Conservation (phyloP, 2,888 invertebrate species). For the Cantharis lateralis region DNA sequence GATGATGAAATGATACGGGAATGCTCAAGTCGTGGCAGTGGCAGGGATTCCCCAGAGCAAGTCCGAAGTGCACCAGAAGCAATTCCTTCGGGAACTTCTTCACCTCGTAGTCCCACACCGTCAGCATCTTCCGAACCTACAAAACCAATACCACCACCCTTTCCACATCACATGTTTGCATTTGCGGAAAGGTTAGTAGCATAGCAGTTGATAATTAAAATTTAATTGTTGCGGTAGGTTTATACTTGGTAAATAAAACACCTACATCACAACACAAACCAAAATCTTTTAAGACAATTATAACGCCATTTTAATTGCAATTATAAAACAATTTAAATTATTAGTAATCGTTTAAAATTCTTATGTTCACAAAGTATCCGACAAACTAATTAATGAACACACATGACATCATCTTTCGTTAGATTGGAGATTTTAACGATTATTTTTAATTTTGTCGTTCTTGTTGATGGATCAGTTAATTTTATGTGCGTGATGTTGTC, state of each 20-base stretch:
- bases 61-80: slow-evolving; percentile 41
- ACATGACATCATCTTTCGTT: slow-evolving; percentile 48
- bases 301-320: slow-evolving; percentile 9
- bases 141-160: slow-evolving; percentile 63
- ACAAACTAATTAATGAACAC: slow-evolving; percentile 46
- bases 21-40: slow-evolving; percentile 52
- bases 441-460: slow-evolving; percentile 32
- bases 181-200: slow-evolving; percentile 61
- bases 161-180: slow-evolving; percentile 71
- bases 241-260: background rate
- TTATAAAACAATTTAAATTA: slow-evolving; percentile 19
- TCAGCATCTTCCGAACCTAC: slow-evolving; percentile 65
- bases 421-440: slow-evolving; percentile 45
- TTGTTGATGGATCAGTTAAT: slow-evolving; percentile 46
- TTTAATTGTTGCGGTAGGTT: background rate
- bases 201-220: background rate
- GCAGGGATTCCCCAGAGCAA: slow-evolving; percentile 43
- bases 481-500: slow-evolving; percentile 51
- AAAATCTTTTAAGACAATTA: slow-evolving; percentile 14
- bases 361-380: slow-evolving; percentile 34
- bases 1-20: slow-evolving; percentile 49
- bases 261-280: background rate
- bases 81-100: slow-evolving; percentile 50
- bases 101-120: slow-evolving; percentile 62
- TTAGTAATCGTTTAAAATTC: slow-evolving; percentile 23